phyloP scores from a whole-genome alignment of 2,888 invertebrate genomes.

The Dryomyza anilis region DNA sequence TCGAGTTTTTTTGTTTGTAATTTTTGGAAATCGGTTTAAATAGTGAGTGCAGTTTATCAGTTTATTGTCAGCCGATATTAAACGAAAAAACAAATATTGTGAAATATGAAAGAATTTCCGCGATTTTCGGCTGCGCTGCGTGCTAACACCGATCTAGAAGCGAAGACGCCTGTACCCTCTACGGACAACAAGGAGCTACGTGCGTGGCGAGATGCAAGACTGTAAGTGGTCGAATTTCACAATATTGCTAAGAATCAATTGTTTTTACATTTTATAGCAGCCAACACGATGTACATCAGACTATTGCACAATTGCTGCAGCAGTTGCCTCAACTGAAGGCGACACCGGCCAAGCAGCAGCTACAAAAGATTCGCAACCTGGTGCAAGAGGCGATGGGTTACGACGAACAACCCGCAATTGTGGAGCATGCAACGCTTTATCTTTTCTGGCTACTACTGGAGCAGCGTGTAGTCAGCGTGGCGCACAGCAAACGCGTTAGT shows the following conservation, averaged over 20 bases:
- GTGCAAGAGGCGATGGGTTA: slow-evolving; percentile 62
- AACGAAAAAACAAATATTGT: no score
- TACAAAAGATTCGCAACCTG: slow-evolving; percentile 55
- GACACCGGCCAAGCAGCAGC: slow-evolving; percentile 43
- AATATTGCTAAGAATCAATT: slow-evolving; percentile 1
- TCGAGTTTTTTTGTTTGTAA: no score
- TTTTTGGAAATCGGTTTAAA: no score
- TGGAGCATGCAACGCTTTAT: slow-evolving; percentile 70
- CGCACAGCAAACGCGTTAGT: slow-evolving; percentile 66
- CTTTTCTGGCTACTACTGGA: slow-evolving; percentile 69
- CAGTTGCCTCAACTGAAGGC: slow-evolving; percentile 43
- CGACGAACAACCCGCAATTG: slow-evolving; percentile 66
- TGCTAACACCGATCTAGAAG: slow-evolving; percentile 66
- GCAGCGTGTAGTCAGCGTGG: slow-evolving; percentile 65
- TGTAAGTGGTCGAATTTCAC: slow-evolving; percentile 40
- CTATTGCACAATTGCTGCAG: slow-evolving; percentile 42
- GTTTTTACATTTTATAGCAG: not conserved
- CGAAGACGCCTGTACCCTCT: slow-evolving; percentile 43
- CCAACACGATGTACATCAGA: no score
- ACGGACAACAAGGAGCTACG: slow-evolving; percentile 26
- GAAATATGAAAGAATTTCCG: slow-evolving; percentile 60
- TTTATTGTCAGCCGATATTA: no score
- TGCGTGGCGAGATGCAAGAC: slow-evolving; percentile 28
- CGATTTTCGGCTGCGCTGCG: slow-evolving; percentile 71
- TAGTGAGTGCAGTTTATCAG: no score